Evolutionary conservation across 2,113 vertebrate genomes (phyloP), one percentile per base, ranked within the genome.

Genomic region (Oncorhynchus clarkii): DNA sequence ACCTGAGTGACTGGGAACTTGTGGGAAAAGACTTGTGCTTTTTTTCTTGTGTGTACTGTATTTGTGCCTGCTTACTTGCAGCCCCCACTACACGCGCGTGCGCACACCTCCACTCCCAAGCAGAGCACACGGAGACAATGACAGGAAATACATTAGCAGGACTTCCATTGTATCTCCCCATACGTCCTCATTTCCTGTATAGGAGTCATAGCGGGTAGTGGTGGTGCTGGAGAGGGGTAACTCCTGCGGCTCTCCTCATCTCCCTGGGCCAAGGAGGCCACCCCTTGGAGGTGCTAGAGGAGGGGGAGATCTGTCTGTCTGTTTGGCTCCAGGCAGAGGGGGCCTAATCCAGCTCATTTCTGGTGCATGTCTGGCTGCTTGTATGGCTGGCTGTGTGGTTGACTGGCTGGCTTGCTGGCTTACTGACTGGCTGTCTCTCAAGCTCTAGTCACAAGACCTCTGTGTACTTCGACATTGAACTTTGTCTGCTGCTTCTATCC

Each of bases 81-180:
- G 70, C 71, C 67, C 49, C 27, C 67, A 34, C 31, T 31, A 51
- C 60, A 49, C 14, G 14, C 64, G n/a, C 59, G 29, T 7, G 26
- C 16, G 24, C 4, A 48, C 26, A 74, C 34, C 29, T 78, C 57
- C 73, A 24, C 60, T 24, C 13, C 57, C 70, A 77, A 59, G 68
- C 71, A 81, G 22, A 71, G 54, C 34, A 45, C 80, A 79, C 27
- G 72, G 29, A 75, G 78, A 93, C 91, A 91, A 93, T 89, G 73
- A 73, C 83, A 85, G 92, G 90, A 92, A 92, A 88, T 88, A 79
- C 90, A 88, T 89, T 88, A 84, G 80, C 26, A 0, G 82, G 80
- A 79, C 74, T 71, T 68, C 84, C 74, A 88, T 91, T 92, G 85
- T 90, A 81, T 89, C 87, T 87, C 84, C 70, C 70, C 77, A 86